Evolutionary conservation across 1,140 invertebrate species (phyloP), one percentile per base, ranked within the genome.

Genomic region (Pteromalus puparum): DNA sequence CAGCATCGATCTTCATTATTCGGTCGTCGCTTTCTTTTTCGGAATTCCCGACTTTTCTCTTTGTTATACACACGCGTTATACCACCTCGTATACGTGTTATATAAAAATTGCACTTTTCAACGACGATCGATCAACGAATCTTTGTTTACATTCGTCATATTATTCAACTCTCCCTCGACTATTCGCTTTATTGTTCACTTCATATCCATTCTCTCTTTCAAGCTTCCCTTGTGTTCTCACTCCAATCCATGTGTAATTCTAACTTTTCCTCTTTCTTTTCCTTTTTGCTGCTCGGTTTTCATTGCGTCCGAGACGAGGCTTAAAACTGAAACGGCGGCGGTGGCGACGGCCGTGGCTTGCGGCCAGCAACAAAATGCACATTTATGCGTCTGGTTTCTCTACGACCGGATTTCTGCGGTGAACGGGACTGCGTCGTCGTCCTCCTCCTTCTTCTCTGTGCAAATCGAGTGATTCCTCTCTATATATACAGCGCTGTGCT

Each of bases 341-440:
- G 42, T 30, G 26, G 42, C 26, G 81, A 21, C 30, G 34, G 30
- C 61, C 21, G 53, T 61, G 21, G 34, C 38, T 72, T 83, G 67
- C 34, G 75, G 74, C 42, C 24, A 46, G 13, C 82, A 83, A 83
- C 82, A 79, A 84, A 84, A 84, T 79, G 82, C 82, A 84, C 82
- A 79, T 74, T 84, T 84, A 84, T 79, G 76, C 82, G 76, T 84
- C 67, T 84, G 82, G 75, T 84, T 79, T 79, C 67, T 73, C 70
- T 84, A 84, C 68, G 76, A 84, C 82, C 82, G 82, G 76, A 84
- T 84, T 84, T 78, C 76, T 78, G 30, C 76, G 76, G 76, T 78
- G 53, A 78, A 78, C 74, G 46, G 38, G 74, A 48, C 46, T 30
- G 15, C n/a, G 9, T 15, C 12, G 72, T 21, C 21, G 53, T 61